phyloP scores from a whole-genome alignment of 2,888 invertebrate species.

The Cynaeus angustus region DNA sequence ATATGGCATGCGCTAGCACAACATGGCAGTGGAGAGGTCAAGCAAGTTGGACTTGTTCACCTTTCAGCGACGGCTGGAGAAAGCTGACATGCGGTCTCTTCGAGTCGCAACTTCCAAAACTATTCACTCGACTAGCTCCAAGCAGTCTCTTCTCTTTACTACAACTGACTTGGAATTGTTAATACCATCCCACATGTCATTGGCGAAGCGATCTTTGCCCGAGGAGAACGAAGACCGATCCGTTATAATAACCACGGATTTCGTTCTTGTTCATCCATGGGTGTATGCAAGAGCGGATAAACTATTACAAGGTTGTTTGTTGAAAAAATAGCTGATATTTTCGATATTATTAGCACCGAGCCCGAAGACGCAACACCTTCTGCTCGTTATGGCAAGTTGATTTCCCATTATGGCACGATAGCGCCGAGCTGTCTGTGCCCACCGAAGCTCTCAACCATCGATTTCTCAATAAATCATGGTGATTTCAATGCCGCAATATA shows the following conservation, averaged over 20 bases:
- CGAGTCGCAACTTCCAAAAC: slow-evolving; percentile 58
- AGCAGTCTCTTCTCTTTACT: slow-evolving; percentile 44
- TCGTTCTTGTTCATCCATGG: slow-evolving; percentile 3
- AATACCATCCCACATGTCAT: slow-evolving; percentile 46
- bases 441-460: slow-evolving; percentile 22
- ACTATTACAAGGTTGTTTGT: slow-evolving; percentile 50
- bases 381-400: slow-evolving; percentile 67
- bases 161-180: slow-evolving; percentile 23
- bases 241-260: slow-evolving; percentile 40
- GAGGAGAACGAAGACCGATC: slow-evolving; percentile 42
- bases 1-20: slow-evolving; percentile 58
- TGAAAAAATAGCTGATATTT: background rate
- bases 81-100: slow-evolving; percentile 63
- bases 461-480: slow-evolving; percentile 34
- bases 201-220: slow-evolving; percentile 38
- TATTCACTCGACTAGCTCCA: slow-evolving; percentile 48
- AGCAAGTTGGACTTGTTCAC: slow-evolving; percentile 64
- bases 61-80: slow-evolving; percentile 65
- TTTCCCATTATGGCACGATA: slow-evolving; percentile 62
- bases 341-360: background rate
- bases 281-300: slow-evolving; percentile 22
- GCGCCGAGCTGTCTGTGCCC: slow-evolving; percentile 67
- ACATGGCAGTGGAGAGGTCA: slow-evolving; percentile 65
- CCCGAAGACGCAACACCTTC: slow-evolving; percentile 12
- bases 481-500: slow-evolving; percentile 33